phyloP scores from a whole-genome alignment of 2,113 vertebrate genomes.

The Menura novaehollandiae region DNA sequence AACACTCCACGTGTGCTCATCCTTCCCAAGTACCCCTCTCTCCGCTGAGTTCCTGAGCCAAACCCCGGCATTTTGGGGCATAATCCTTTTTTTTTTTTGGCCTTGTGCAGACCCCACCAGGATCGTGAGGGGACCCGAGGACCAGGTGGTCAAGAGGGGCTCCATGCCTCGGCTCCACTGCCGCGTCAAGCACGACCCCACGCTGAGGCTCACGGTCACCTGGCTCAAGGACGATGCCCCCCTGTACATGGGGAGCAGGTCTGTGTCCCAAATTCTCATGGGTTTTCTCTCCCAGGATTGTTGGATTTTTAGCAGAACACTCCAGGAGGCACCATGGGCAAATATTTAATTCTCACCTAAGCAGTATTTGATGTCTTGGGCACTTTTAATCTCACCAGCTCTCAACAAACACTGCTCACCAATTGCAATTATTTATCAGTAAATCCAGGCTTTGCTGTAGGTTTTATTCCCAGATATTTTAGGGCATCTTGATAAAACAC shows the following conservation, averaged over 20 bases:
- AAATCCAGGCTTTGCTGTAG: neutral
- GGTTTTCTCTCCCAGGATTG: neutral
- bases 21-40: rapidly evolving
- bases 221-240: conserved; percentile 89
- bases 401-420: neutral
- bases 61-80: neutral
- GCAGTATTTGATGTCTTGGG: rapidly evolving
- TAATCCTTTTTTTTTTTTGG: neutral
- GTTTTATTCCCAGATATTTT: neutral
- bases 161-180: conserved; percentile 81
- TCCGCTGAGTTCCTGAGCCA: rapidly evolving
- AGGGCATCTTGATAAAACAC: neutral
- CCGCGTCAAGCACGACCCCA: conserved; percentile 82
- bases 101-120: conserved; percentile 84
- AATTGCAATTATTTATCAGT: neutral
- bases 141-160: conserved; percentile 78
- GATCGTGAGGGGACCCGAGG: conserved; percentile 83
- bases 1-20: neutral
- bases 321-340: neutral
- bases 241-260: conserved; percentile 82
- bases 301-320: rapidly evolving
- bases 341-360: rapidly evolving
- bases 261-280: rapidly evolving
- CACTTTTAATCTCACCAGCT: neutral
- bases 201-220: conserved; percentile 75